Percentiles rank a stretch among this genome's conserved stretches.
phyloP scores from a whole-genome alignment of 2,113 vertebrate genomes.

The Eptesicus fuscus region DNA sequence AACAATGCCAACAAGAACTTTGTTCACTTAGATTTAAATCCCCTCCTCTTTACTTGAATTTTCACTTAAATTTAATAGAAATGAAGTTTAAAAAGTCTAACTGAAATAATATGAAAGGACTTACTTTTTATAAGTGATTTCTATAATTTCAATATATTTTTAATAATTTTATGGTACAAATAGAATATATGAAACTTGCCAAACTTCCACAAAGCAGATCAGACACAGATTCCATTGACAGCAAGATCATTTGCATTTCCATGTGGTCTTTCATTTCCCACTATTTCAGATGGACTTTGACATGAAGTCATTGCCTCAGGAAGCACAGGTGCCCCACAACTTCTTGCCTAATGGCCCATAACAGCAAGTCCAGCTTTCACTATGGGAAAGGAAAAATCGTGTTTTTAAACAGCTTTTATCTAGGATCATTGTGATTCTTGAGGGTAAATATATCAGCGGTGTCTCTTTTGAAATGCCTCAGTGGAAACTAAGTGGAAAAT shows the following conservation, averaged over 20 bases:
- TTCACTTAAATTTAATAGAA: background rate
- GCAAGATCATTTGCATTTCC: background rate
- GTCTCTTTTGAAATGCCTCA: background rate
- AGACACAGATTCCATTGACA: too few relatives aligned
- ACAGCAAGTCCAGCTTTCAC: background rate
- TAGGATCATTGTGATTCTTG: background rate
- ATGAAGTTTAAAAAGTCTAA: background rate
- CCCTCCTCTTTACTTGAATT: background rate
- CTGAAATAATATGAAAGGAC: background rate
- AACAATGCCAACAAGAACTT: background rate
- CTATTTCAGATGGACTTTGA: background rate
- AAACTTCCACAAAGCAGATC: background rate
- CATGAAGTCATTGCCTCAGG: background rate
- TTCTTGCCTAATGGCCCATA: background rate
- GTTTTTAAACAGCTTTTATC: background rate
- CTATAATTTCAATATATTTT: background rate
- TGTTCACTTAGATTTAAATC: background rate
- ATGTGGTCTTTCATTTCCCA: background rate
- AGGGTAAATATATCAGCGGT: background rate
- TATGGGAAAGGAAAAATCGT: background rate
- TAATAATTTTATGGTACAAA: background rate
- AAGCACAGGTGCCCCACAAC: background rate
- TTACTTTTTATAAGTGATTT: background rate
- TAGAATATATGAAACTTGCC: background rate
- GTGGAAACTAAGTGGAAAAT: background rate